A percentile compares a stretch with the other conserved stretches of the same genome.
Evolutionary conservation across 2,113 vertebrate species (phyloP).

Genomic region (Corythoichthys intestinalis): DNA sequence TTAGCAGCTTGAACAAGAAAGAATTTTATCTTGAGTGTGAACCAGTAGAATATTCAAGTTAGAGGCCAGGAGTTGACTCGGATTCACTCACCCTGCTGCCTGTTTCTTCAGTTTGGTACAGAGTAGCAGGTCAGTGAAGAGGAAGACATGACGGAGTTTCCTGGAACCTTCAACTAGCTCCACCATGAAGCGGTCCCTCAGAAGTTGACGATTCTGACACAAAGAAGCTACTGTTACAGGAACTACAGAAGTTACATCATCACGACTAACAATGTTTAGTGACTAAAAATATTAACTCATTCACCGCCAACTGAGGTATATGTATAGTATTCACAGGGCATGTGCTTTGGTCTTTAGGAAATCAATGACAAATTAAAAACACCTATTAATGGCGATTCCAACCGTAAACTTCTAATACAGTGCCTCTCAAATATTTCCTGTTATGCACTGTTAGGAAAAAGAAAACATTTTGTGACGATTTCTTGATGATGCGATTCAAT

Average conservation of each 20-base stretch:
- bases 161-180: slow-evolving; percentile 91
- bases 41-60: background rate
- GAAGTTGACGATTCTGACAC: slow-evolving; percentile 85
- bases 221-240: slow-evolving; percentile 3
- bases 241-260: background rate
- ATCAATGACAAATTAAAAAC: too few relatives aligned
- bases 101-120: slow-evolving; percentile 96
- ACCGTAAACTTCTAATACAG: too few relatives aligned
- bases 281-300: background rate
- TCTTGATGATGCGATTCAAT: too few relatives aligned
- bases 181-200: slow-evolving; percentile 96
- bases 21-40: background rate
- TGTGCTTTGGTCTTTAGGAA: too few relatives aligned
- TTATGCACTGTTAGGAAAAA: too few relatives aligned
- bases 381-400: too few relatives aligned
- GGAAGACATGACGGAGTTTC: slow-evolving; percentile 92
- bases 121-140: slow-evolving; percentile 91
- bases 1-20: background rate
- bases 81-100: slow-evolving; percentile 88
- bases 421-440: too few relatives aligned
- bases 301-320: background rate
- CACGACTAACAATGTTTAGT: background rate
- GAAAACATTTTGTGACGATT: too few relatives aligned
- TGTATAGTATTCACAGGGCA: too few relatives aligned
- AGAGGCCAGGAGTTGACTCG: slow-evolving; percentile 1